A percentile compares a stretch with the other conserved stretches of the same genome.
These are phyloP conservation scores for Alcedo atthis DNA, from an alignment of 2,797 vertebrate species.

Conservation along the genomic window DNA sequence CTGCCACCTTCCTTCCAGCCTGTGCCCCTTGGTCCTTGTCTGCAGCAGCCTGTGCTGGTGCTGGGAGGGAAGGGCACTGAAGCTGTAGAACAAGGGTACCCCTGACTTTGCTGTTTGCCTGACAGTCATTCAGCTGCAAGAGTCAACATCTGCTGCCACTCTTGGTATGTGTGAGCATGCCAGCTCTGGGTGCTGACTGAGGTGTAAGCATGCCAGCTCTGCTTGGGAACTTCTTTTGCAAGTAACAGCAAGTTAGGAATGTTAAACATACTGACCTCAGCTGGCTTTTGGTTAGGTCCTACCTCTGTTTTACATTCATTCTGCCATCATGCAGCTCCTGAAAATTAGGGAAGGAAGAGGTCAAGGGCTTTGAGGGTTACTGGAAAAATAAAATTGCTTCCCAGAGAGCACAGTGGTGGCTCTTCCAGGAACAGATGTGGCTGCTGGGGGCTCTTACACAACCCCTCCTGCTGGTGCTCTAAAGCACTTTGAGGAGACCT, in stretches of 20 bases:
- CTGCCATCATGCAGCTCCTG: not conserved
- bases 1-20: fast-evolving
- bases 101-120: not conserved
- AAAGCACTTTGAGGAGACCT: not conserved
- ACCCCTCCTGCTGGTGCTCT: not conserved
- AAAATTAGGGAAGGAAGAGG: not conserved
- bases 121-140: not conserved
- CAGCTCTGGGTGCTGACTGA: not conserved
- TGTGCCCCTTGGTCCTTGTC: fast-evolving
- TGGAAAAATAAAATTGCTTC: not conserved
- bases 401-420: fast-evolving
- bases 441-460: not conserved
- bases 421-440: not conserved
- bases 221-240: not conserved
- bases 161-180: not conserved
- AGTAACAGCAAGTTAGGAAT: not conserved
- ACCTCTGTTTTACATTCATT: not conserved
- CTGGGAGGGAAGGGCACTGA: not conserved
- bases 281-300: not conserved
- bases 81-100: not conserved
- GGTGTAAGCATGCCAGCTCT: not conserved
- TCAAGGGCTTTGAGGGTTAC: not conserved
- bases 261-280: not conserved
- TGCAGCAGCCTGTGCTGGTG: not conserved
- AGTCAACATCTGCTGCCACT: not conserved